A percentile compares a stretch with the other conserved stretches of the same genome.
Conservation (phyloP, 1,140 invertebrate genomes). For the Sarcophaga peregrina region DNA sequence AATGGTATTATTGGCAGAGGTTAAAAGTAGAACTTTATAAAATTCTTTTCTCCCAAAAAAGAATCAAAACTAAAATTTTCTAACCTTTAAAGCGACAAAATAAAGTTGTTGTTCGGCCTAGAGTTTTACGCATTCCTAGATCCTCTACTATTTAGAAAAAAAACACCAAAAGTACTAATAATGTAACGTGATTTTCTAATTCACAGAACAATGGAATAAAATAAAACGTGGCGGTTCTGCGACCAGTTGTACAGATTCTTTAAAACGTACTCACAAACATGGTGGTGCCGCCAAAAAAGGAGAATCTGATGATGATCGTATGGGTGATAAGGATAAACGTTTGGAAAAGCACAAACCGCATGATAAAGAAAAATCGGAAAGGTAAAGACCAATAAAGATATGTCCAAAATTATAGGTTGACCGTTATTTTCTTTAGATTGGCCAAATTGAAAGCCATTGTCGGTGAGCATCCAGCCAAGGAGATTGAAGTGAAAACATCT, state of each 20-base stretch:
- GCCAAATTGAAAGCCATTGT: conserved; percentile 73
- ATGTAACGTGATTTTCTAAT: neutral
- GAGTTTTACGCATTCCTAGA: too few relatives aligned
- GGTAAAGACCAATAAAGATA: neutral
- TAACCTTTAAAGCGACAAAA: too few relatives aligned
- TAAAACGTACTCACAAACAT: conserved; percentile 56
- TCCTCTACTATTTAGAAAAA: too few relatives aligned
- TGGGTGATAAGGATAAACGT: conserved; percentile 43
- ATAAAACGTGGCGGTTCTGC: conserved; percentile 65
- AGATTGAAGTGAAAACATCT: conserved; percentile 83
- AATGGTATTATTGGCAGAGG: too few relatives aligned
- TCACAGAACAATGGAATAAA: conserved; percentile 74
- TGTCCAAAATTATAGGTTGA: conserved; percentile 28
- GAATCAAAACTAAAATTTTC: too few relatives aligned
- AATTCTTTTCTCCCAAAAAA: too few relatives aligned
- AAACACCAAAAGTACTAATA: neutral
- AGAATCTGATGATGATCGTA: conserved; percentile 60
- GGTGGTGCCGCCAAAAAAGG: conserved; percentile 52
- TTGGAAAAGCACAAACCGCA: conserved; percentile 54
- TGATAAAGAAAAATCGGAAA: conserved; percentile 60
- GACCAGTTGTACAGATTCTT: conserved; percentile 54
- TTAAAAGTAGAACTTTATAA: neutral
- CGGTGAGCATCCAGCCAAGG: conserved; percentile 71
- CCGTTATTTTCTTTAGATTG: conserved; percentile 66
- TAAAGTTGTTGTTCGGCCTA: too few relatives aligned